Conservation (phyloP, 1,140 invertebrate species). For the Drosophila sp. region DNA sequence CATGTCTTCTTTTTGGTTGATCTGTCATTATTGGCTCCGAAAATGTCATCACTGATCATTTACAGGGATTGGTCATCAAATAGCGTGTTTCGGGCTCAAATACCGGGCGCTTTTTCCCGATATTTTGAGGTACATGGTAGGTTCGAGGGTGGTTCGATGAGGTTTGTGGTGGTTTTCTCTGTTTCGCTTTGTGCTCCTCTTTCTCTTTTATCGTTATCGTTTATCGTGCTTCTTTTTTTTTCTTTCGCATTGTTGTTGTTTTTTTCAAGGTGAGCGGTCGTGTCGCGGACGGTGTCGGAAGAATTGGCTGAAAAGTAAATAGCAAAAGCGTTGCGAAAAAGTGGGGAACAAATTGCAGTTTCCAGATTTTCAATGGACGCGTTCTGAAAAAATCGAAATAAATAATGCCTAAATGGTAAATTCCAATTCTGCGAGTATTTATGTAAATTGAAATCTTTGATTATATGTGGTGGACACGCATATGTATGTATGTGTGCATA, state of each 20-base stretch:
- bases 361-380: not conserved
- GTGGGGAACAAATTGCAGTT: too few species aligned
- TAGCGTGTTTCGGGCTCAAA: too few species aligned
- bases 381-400: not conserved
- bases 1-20: too few species aligned
- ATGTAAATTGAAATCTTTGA: not conserved
- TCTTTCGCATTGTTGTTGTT: not conserved
- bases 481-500: constrained; percentile 24
- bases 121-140: too few species aligned
- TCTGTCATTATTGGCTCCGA: too few species aligned
- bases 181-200: too few species aligned
- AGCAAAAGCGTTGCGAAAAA: constrained; percentile 4
- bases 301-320: not conserved
- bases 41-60: too few species aligned
- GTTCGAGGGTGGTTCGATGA: too few species aligned
- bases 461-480: not conserved
- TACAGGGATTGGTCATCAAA: too few species aligned
- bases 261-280: not conserved
- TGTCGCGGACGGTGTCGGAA: not conserved
- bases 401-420: not conserved
- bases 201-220: too few species aligned
- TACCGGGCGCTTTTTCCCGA: too few species aligned
- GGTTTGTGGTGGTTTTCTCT: too few species aligned
- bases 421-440: not conserved
- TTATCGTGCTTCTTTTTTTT: not conserved